phyloP scores from a whole-genome alignment of 2,113 vertebrate species.

The Pseudonaja textilis region DNA sequence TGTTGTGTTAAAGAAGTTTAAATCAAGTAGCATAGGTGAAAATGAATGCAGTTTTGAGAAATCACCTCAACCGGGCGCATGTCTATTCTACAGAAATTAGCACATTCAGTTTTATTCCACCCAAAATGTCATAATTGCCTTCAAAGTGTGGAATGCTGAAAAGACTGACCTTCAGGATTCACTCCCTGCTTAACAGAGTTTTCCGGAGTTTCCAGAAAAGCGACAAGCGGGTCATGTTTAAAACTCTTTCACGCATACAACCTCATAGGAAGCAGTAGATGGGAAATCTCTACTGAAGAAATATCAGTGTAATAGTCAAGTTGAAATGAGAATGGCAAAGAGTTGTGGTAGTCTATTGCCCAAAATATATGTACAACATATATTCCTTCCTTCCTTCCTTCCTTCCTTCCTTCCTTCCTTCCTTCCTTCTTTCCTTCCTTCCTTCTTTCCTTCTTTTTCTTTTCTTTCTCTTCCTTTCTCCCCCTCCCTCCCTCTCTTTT shows the following conservation, averaged over 20 bases:
- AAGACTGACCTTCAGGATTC: background rate
- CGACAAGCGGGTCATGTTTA: background rate
- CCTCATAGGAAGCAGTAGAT: background rate
- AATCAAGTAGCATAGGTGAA: background rate
- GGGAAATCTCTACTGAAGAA: background rate
- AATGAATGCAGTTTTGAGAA: background rate
- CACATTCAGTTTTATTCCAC: background rate
- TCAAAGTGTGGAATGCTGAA: background rate
- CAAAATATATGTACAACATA: background rate
- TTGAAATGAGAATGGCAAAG: background rate
- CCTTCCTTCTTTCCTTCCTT: too few relatives aligned
- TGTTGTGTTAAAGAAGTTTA: background rate
- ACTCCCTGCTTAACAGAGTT: background rate
- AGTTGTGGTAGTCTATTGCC: background rate
- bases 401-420: too few relatives aligned
- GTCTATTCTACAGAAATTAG: background rate
- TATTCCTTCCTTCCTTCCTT: too few relatives aligned
- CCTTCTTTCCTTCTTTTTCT: too few relatives aligned
- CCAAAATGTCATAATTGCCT: background rate
- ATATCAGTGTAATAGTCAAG: background rate
- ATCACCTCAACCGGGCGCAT: background rate
- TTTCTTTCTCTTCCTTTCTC: too few relatives aligned
- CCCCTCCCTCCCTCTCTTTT: too few relatives aligned
- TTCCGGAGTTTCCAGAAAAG: background rate
- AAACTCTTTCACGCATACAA: background rate